Evolutionary conservation across 1,140 invertebrate genomes (phyloP), one percentile per base, ranked within the genome.

Genomic region (Scaptomyza hsui): DNA sequence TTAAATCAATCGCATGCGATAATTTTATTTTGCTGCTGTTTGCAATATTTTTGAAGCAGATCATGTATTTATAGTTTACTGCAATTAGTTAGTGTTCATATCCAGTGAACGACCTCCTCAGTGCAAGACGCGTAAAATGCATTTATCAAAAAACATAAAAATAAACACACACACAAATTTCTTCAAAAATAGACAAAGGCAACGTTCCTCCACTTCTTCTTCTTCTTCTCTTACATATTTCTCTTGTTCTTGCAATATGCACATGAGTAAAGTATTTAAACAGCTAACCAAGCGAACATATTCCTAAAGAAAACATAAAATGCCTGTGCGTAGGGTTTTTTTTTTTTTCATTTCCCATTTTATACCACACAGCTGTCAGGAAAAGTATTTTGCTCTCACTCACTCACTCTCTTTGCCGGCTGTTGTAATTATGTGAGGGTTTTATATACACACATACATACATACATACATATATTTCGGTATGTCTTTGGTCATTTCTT

Each of bases 101-200:
- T 44, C 35, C 69, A 70, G 82, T 81, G 73, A 86, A 85, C 77
- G 81, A 85, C 77, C 81, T 85, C 81, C 79, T 18, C 79, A 32
- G 65, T 24, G 55, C 29, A 45, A 7, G 26, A 41, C 55, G 60
- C 72, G 63, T 62, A 53, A 86, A 88, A 86, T 88, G 75, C 83
- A 86, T 86, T 86, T 86, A 86, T 86, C 82, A 86, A 86, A 86
- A 86, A 82, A 88, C 83, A 86, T 89, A 86, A 86, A 86, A 86
- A 86, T 86, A 86, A 86, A 29, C 26, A 35, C n/a, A 37, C 32
- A 88, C 82, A 88, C 82, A 81, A 86, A 88, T 86, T 88, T 71
- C 75, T 78, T 82, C 71, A 59, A 51, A 85, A 85, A 86, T 85
- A 88, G 82, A 86, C 73, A 86, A 86, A 86, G 21, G 55, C 39